phyloP scores from a whole-genome alignment of 2,113 vertebrate genomes.

The Poecile atricapillus region DNA sequence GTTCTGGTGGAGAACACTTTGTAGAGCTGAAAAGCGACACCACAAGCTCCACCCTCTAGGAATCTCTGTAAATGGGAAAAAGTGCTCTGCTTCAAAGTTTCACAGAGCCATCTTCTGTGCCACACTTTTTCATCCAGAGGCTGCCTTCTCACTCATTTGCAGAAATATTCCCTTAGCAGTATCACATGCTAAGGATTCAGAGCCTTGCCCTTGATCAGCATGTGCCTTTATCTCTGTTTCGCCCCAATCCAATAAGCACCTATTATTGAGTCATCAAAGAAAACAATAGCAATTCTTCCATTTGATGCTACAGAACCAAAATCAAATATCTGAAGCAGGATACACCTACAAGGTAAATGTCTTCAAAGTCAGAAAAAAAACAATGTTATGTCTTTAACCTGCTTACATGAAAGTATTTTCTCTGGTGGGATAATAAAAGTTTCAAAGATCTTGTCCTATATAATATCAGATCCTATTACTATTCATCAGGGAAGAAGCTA shows the following conservation, averaged over 20 bases:
- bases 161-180: background rate
- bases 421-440: constrained; percentile 43
- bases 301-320: constrained; percentile 27
- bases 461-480: constrained; percentile 55
- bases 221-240: background rate
- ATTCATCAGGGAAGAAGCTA: constrained; percentile 45
- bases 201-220: background rate
- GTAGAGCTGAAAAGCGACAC: background rate
- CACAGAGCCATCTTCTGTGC: background rate
- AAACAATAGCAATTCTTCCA: constrained; percentile 27
- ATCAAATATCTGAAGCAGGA: constrained; percentile 41
- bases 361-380: constrained; percentile 27
- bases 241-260: background rate
- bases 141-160: background rate
- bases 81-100: background rate
- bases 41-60: background rate
- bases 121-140: background rate
- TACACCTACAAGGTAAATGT: constrained; percentile 28
- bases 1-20: background rate
- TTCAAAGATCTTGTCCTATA: constrained; percentile 57
- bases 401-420: constrained; percentile 45
- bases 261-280: background rate
- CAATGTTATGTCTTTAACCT: constrained; percentile 16
- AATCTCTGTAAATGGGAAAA: background rate
- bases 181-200: background rate